Evolutionary conservation across 1,140 invertebrate species (phyloP).

Genomic region (Adelges cooleyi): DNA sequence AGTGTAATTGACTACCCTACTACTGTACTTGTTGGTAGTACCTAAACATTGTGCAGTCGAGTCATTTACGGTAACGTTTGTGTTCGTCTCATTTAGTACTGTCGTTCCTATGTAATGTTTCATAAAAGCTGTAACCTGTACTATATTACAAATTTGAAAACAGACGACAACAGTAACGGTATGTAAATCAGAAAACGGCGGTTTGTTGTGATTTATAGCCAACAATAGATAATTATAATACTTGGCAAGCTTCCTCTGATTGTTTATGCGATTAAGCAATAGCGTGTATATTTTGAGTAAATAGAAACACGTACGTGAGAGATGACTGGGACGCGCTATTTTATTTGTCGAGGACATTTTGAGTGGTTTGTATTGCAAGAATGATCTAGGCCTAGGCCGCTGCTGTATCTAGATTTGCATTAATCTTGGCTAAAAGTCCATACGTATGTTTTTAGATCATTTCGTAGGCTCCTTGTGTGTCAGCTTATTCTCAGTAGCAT

Average conservation of each 20-base stretch:
- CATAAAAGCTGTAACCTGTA: too few relatives aligned
- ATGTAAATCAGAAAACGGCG: too few relatives aligned
- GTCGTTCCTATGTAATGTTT: too few relatives aligned
- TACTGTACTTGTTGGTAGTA: too few relatives aligned
- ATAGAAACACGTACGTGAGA: background rate
- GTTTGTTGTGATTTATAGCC: too few relatives aligned
- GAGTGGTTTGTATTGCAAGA: background rate
- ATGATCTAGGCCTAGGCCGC: background rate
- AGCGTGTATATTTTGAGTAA: background rate
- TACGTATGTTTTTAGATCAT: background rate
- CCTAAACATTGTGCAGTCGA: too few relatives aligned
- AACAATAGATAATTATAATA: background rate
- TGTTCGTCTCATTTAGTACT: too few relatives aligned
- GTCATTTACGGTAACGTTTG: too few relatives aligned
- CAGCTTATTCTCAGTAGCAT: background rate
- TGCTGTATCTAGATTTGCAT: background rate
- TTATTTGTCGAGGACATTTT: constrained; percentile 10
- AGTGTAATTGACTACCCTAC: too few relatives aligned
- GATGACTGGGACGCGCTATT: background rate
- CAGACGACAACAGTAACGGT: too few relatives aligned
- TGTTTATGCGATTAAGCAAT: background rate
- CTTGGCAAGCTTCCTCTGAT: background rate
- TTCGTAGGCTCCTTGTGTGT: constrained; percentile 5
- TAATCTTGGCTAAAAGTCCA: background rate
- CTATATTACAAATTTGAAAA: too few relatives aligned